A percentile compares a stretch with the other conserved stretches of the same genome.
phyloP scores from a whole-genome alignment of 1,140 invertebrate species.

The Panagrolaimus sp. region DNA sequence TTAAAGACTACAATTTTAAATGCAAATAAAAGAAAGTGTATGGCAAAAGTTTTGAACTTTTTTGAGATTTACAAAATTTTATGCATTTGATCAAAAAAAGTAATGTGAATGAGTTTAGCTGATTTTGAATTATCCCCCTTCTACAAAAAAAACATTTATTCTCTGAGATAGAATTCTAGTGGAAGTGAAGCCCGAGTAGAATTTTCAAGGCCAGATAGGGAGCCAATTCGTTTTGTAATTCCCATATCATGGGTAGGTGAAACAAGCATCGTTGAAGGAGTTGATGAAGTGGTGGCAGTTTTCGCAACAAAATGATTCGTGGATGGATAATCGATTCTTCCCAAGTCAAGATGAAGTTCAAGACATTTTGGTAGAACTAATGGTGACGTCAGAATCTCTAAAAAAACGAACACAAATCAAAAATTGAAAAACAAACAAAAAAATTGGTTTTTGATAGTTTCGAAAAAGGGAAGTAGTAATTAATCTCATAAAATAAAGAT shows the following conservation, averaged over 20 bases:
- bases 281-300: not conserved
- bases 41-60: no score
- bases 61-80: no score
- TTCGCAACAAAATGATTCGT: not conserved
- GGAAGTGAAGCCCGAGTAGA: not conserved
- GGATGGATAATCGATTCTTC: conserved; percentile 15
- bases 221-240: not conserved
- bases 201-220: not conserved
- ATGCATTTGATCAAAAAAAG: no score
- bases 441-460: no score
- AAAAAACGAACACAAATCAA: conserved; percentile 9
- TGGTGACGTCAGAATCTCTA: conserved; percentile 25
- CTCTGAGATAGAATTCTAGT: not conserved
- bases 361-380: conserved; percentile 30
- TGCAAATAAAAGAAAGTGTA: no score
- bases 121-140: no score
- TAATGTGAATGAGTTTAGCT: no score
- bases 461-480: no score
- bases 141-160: no score
- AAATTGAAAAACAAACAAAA: conserved; percentile 2
- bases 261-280: not conserved
- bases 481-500: no score
- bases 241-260: not conserved
- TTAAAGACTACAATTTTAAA: no score
- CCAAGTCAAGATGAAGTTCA: conserved; percentile 28